These are phyloP conservation scores for Orthosia gothica DNA, from an alignment of 2,888 invertebrate genomes.

Conservation along the genomic window DNA sequence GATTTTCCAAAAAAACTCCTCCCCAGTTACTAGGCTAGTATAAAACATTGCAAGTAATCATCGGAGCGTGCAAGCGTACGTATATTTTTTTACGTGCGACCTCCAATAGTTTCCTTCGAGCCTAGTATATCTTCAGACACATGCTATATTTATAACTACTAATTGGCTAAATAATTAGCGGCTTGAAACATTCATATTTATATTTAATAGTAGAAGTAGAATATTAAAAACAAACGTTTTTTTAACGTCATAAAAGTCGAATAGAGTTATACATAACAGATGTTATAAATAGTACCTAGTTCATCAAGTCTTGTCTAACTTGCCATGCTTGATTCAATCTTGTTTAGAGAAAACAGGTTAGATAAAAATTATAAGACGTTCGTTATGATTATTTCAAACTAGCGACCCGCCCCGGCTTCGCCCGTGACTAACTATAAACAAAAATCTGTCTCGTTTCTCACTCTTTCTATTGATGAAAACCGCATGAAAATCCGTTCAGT, in stretches of 20 bases:
- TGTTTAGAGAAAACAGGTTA: conserved; percentile 3
- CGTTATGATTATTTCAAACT: neutral
- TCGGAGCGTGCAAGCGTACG: conserved; percentile 53
- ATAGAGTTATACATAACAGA: neutral
- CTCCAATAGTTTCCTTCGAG: conserved; percentile 58
- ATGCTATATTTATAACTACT: conserved; percentile 29
- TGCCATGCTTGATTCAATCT: neutral
- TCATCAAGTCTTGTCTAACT: neutral
- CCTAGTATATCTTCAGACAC: conserved; percentile 15
- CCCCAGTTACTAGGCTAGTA: conserved; percentile 41
- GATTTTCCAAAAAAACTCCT: neutral
- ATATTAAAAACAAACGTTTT: neutral
- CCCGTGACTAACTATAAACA: too few relatives aligned
- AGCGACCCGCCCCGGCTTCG: too few relatives aligned
- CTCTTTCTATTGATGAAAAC: too few relatives aligned
- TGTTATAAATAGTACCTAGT: neutral
- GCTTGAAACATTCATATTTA: neutral
- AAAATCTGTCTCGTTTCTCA: too few relatives aligned
- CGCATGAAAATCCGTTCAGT: too few relatives aligned
- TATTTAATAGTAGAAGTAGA: conserved; percentile 6
- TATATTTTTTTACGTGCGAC: conserved; percentile 60
- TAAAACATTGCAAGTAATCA: conserved; percentile 40
- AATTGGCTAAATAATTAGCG: conserved; percentile 35
- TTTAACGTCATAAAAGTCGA: neutral
- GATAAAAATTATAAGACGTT: neutral